Conservation (phyloP, 2,797 vertebrate species). For the Geotrypetes seraphini region DNA sequence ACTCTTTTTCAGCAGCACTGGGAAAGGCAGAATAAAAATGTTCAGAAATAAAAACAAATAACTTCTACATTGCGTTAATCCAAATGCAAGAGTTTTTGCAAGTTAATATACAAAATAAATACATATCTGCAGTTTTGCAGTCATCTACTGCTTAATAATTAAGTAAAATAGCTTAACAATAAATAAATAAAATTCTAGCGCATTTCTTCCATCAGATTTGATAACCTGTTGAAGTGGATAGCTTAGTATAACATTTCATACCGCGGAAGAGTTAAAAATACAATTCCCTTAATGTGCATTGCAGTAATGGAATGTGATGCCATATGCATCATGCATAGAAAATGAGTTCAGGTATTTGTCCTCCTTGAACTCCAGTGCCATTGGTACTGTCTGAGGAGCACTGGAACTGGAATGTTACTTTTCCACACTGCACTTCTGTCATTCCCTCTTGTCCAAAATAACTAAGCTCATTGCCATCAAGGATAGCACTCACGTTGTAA, state of each 20-base stretch:
- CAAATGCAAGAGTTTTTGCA: too few relatives aligned
- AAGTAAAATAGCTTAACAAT: slow-evolving; percentile 77
- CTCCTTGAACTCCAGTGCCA: slow-evolving; percentile 93
- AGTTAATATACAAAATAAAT: slow-evolving; percentile 78
- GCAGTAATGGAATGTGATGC: slow-evolving; percentile 30
- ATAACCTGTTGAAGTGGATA: slow-evolving; percentile 58
- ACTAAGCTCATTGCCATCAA: slow-evolving; percentile 92
- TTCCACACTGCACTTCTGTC: slow-evolving; percentile 93
- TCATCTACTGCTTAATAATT: slow-evolving; percentile 38
- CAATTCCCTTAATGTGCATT: slow-evolving; percentile 19
- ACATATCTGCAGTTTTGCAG: slow-evolving; percentile 48
- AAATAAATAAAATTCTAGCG: slow-evolving; percentile 74
- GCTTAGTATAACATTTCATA: slow-evolving; percentile 51
- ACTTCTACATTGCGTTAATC: too few relatives aligned
- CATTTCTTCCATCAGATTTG: slow-evolving; percentile 56
- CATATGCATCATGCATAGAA: slow-evolving; percentile 79
- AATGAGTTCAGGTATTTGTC: slow-evolving; percentile 96
- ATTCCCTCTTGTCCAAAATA: slow-evolving; percentile 97
- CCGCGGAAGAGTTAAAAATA: slow-evolving; percentile 50
- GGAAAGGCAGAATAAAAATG: too few relatives aligned
- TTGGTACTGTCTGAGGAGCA: slow-evolving; percentile 98
- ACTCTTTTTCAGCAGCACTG: too few relatives aligned
- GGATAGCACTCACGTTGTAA: slow-evolving; percentile 87
- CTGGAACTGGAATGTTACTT: slow-evolving; percentile 96
- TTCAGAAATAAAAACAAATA: too few relatives aligned